A percentile compares a stretch with the other conserved stretches of the same genome.
Conservation (phyloP, 1,140 invertebrate species). For the Euura saliciscinereae region DNA sequence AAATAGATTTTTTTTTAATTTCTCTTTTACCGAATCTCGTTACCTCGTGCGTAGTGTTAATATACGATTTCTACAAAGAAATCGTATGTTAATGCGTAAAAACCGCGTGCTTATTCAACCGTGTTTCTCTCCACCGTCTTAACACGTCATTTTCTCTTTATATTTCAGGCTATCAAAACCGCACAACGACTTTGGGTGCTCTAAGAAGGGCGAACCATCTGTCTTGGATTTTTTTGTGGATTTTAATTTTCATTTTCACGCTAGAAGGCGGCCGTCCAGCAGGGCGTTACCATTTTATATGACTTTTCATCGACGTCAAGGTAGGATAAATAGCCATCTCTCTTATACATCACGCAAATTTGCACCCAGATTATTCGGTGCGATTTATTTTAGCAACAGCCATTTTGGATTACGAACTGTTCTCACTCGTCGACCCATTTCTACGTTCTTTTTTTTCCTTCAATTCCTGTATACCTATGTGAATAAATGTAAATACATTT, state of each 20-base stretch:
- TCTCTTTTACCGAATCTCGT: background rate
- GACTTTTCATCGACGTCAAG: slow-evolving; percentile 80
- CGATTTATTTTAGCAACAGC: background rate
- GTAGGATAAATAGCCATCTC: slow-evolving; percentile 52
- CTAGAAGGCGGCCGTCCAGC: slow-evolving; percentile 69
- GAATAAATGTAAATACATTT: no score
- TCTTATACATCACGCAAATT: background rate
- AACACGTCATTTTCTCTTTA: background rate
- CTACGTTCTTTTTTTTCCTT: no score
- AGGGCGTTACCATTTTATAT: slow-evolving; percentile 85
- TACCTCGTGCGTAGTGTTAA: background rate
- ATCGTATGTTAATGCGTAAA: no score
- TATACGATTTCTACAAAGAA: no score
- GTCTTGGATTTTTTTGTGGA: slow-evolving; percentile 41
- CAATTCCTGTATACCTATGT: no score
- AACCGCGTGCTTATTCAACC: background rate
- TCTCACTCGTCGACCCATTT: background rate
- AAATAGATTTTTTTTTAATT: background rate
- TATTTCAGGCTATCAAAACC: slow-evolving; percentile 12
- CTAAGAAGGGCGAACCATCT: slow-evolving; percentile 50
- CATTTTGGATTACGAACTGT: background rate
- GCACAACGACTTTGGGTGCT: slow-evolving; percentile 33
- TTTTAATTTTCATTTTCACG: slow-evolving; percentile 53
- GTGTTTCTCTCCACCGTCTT: slow-evolving; percentile 16
- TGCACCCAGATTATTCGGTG: background rate